Evolutionary conservation across 2,888 invertebrate species (phyloP).

Genomic region (Aricia artaxerxes): DNA sequence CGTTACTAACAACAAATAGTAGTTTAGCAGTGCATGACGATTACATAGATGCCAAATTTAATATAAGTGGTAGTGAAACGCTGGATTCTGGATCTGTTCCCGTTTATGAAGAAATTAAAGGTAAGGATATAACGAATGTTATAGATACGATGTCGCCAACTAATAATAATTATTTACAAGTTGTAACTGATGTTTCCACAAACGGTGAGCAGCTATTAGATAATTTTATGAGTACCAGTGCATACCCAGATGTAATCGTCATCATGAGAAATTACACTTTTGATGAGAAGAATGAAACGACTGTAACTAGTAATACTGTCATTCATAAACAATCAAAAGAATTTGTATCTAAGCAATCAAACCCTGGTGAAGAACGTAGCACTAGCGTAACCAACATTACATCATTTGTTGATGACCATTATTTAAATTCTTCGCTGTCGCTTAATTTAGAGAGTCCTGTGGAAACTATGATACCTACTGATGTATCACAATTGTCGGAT

Average conservation of each 20-base stretch:
- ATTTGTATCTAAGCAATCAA: background rate
- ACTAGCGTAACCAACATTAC: background rate
- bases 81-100: background rate
- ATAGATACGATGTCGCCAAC: background rate
- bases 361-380: background rate
- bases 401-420: background rate
- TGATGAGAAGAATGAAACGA: background rate
- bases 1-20: background rate
- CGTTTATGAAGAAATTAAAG: background rate
- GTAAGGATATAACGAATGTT: background rate
- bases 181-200: background rate
- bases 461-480: background rate
- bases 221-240: background rate
- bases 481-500: background rate
- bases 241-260: background rate
- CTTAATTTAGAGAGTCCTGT: background rate
- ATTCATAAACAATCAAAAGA: background rate
- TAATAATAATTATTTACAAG: background rate
- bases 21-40: background rate
- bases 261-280: background rate
- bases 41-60: background rate
- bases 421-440: background rate
- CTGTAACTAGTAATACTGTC: background rate
- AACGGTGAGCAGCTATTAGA: background rate
- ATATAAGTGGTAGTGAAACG: background rate